Evolutionary conservation across 2,888 invertebrate genomes (phyloP).

Genomic region (Polydrusus tereticollis): DNA sequence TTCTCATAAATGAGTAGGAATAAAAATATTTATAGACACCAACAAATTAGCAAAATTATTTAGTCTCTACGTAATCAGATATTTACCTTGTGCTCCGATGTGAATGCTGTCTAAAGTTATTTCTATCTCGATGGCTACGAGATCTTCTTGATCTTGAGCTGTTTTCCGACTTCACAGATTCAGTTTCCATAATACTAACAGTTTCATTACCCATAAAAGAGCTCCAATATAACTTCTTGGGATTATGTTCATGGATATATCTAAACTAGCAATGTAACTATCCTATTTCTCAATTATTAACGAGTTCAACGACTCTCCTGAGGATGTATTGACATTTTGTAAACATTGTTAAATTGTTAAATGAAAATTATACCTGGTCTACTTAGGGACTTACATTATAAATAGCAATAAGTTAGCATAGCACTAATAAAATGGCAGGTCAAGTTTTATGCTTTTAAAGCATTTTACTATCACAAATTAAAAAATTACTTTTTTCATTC

Average conservation of each 20-base stretch:
- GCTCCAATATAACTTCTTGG: slow-evolving; percentile 18
- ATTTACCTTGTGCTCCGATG: slow-evolving; percentile 76
- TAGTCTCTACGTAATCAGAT: not conserved
- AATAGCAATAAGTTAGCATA: not conserved
- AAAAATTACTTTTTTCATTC: slow-evolving; percentile 27
- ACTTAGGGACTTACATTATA: not conserved
- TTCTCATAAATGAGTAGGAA: too few species aligned
- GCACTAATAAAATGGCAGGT: not conserved
- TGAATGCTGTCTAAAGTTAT: slow-evolving; percentile 74
- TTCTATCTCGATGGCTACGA: slow-evolving; percentile 71
- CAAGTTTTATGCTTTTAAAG: slow-evolving; percentile 7
- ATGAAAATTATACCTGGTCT: slow-evolving; percentile 20
- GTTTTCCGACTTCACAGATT: slow-evolving; percentile 93
- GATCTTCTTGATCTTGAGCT: slow-evolving; percentile 85
- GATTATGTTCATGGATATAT: slow-evolving; percentile 36
- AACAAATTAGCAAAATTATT: not conserved
- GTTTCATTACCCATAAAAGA: slow-evolving; percentile 67
- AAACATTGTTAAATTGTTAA: slow-evolving; percentile 36
- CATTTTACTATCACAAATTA: slow-evolving; percentile 23
- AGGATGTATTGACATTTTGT: slow-evolving; percentile 47
- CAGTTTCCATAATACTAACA: slow-evolving; percentile 86
- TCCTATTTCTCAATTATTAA: slow-evolving; percentile 35
- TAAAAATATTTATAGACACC: too few species aligned
- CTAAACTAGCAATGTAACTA: slow-evolving; percentile 12
- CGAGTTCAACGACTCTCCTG: slow-evolving; percentile 47